These are phyloP conservation scores for Ophiothrix spiculata DNA, from an alignment of 35 echinoderm and acorn worm genomes.

Conservation along the genomic window DNA sequence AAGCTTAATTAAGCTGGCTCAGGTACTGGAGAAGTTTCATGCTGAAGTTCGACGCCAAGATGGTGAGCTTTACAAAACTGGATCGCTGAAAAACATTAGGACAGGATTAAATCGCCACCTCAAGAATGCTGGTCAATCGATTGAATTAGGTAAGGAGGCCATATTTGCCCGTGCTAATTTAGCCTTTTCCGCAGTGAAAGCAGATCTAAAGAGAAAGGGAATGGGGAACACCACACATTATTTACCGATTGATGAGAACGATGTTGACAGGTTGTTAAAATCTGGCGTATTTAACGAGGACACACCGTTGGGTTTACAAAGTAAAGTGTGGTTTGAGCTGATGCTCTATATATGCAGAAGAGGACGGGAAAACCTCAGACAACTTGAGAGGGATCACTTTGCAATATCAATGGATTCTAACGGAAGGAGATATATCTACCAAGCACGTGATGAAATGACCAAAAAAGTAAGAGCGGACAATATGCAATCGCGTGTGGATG, in stretches of 20 bases:
- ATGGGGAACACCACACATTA: background rate
- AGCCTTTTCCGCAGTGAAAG: constrained; percentile 3
- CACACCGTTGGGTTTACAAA: constrained; percentile 13
- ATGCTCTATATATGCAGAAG: constrained; percentile 40
- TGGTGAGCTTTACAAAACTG: background rate
- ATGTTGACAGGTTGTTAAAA: constrained; percentile 14
- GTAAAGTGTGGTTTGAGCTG: constrained; percentile 36
- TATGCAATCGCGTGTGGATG: background rate
- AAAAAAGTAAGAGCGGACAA: background rate
- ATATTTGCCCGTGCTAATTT: background rate
- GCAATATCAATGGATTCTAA: background rate
- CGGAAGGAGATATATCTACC: constrained; percentile 22
- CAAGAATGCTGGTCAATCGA: background rate
- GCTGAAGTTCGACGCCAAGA: background rate
- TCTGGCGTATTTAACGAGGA: constrained; percentile 8
- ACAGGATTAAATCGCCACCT: background rate
- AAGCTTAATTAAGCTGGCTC: background rate
- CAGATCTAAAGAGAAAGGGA: constrained; percentile 17
- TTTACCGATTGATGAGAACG: constrained; percentile 28
- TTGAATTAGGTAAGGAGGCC: background rate
- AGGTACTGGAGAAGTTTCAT: background rate
- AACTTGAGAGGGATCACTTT: constrained; percentile 29
- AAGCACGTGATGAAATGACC: constrained; percentile 19
- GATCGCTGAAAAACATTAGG: background rate
- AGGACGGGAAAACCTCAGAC: constrained; percentile 23